Evolutionary conservation across 2,888 invertebrate genomes (phyloP).

Genomic region (Hirudinaria manillensis): DNA sequence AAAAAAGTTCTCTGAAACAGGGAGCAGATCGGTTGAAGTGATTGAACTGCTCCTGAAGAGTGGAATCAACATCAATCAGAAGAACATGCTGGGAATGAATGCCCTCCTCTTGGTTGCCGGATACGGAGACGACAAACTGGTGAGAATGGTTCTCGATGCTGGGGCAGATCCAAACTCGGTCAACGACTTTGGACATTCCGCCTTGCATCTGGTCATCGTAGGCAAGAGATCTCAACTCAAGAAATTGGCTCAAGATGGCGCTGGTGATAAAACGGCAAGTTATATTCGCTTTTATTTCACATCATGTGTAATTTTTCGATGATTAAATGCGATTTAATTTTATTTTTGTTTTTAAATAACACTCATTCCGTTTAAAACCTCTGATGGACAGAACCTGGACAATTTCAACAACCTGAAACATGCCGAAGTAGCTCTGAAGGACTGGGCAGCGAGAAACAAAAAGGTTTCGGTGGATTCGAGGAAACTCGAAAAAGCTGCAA

Average conservation of each 20-base stretch:
- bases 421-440: slow-evolving; percentile 37
- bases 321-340: too few species aligned
- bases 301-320: not conserved
- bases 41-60: slow-evolving; percentile 37
- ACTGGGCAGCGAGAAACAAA: slow-evolving; percentile 38
- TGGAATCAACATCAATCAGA: slow-evolving; percentile 41
- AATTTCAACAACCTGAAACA: slow-evolving; percentile 26
- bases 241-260: slow-evolving; percentile 22
- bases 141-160: slow-evolving; percentile 38
- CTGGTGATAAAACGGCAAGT: not conserved
- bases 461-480: slow-evolving; percentile 6
- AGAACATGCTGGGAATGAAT: slow-evolving; percentile 43
- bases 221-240: slow-evolving; percentile 39
- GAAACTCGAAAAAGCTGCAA: slow-evolving; percentile 30
- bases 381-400: slow-evolving; percentile 24
- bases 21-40: slow-evolving; percentile 40
- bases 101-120: slow-evolving; percentile 41
- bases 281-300: not conserved
- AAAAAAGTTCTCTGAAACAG: slow-evolving; percentile 27
- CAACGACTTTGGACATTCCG: slow-evolving; percentile 42
- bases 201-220: slow-evolving; percentile 40
- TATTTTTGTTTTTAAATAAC: too few species aligned
- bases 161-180: slow-evolving; percentile 39
- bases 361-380: too few species aligned
- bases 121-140: slow-evolving; percentile 40